phyloP scores from a whole-genome alignment of 2,888 invertebrate species.

The Cepaea hortensis region DNA sequence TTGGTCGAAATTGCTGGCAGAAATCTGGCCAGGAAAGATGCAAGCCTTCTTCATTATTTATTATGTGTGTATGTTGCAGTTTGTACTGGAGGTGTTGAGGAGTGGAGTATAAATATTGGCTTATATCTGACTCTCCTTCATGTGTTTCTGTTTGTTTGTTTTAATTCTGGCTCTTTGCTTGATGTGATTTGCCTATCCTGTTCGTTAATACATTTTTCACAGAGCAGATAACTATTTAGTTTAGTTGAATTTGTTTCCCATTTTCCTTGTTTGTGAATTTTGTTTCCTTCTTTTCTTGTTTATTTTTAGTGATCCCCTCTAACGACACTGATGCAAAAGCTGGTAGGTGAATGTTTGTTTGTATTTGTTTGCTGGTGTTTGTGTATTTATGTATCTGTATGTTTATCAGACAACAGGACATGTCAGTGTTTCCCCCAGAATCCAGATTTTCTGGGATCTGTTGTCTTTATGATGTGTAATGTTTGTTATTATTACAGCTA shows the following conservation, averaged over 20 bases:
- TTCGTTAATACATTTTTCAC: slow-evolving; percentile 14
- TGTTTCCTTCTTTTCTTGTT: slow-evolving; percentile 60
- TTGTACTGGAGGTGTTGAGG: too few species aligned
- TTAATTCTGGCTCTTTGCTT: not conserved
- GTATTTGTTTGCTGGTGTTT: not conserved
- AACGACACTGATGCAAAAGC: slow-evolving; percentile 71
- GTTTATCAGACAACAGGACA: not conserved
- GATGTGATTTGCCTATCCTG: slow-evolving; percentile 10
- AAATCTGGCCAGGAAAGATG: too few species aligned
- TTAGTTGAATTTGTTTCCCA: slow-evolving; percentile 24
- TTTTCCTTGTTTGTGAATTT: slow-evolving; percentile 47
- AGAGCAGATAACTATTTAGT: slow-evolving; percentile 31
- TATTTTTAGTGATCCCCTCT: slow-evolving; percentile 71
- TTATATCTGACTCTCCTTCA: too few species aligned
- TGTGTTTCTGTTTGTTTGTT: too few species aligned
- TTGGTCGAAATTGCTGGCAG: too few species aligned
- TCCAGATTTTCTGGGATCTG: too few species aligned
- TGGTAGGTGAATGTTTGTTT: slow-evolving; percentile 65
- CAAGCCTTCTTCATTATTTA: too few species aligned
- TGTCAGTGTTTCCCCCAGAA: too few species aligned
- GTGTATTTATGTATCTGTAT: not conserved
- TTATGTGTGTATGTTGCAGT: too few species aligned
- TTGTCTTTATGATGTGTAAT: too few species aligned
- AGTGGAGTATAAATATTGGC: too few species aligned
- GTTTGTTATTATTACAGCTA: too few species aligned